These are phyloP conservation scores for Ictalurus punctatus DNA, from an alignment of 2,113 vertebrate genomes.

Conservation along the genomic window DNA sequence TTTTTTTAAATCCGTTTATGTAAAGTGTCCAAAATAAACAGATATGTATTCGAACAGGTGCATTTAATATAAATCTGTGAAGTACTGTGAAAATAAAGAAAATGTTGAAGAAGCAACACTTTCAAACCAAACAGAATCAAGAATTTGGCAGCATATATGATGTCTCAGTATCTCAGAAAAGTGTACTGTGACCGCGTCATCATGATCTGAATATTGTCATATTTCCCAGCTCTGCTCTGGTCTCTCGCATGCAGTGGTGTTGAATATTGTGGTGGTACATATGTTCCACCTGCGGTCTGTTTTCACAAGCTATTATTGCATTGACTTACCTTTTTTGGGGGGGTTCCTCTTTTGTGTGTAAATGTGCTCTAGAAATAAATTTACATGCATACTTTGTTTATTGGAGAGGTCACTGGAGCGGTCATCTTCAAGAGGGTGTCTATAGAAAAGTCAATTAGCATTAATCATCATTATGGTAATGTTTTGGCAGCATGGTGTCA, in stretches of 20 bases:
- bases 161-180: neutral
- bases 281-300: neutral
- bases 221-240: neutral
- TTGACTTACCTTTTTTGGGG: neutral
- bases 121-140: neutral
- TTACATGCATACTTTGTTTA: neutral
- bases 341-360: neutral
- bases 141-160: neutral
- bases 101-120: neutral
- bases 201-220: neutral
- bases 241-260: neutral
- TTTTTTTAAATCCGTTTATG: too few species aligned
- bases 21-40: neutral
- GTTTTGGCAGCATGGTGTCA: conserved; percentile 55
- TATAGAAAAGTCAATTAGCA: conserved; percentile 57
- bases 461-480: conserved; percentile 58
- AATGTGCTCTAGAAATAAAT: neutral
- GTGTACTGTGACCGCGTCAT: neutral
- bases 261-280: neutral
- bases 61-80: neutral
- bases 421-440: conserved; percentile 41
- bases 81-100: neutral
- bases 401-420: conserved; percentile 33
- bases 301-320: neutral
- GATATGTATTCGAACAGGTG: neutral